These are phyloP conservation scores for Nephrocerus scutellatus DNA, from an alignment of 2,888 invertebrate genomes.

Conservation along the genomic window DNA sequence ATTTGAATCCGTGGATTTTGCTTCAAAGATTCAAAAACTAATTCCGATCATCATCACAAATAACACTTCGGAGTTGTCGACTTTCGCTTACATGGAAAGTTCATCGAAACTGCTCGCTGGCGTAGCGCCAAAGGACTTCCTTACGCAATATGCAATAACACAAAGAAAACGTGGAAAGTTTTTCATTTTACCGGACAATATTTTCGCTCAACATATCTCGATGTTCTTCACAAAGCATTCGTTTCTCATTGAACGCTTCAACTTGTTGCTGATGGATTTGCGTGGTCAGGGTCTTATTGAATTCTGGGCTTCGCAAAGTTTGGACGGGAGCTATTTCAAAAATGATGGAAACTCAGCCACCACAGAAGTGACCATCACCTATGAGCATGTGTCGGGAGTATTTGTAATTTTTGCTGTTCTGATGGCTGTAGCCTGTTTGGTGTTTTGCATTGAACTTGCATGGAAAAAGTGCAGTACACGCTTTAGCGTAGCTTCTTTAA, in stretches of 20 bases:
- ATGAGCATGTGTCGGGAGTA: conserved; percentile 1
- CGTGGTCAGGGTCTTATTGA: conserved; percentile 24
- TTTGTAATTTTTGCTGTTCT: conserved; percentile 7
- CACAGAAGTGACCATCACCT: not conserved
- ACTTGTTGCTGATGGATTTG: conserved; percentile 20
- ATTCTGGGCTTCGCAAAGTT: conserved; percentile 21
- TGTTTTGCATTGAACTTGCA: conserved; percentile 6
- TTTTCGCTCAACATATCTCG: conserved; percentile 25
- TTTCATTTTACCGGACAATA: conserved; percentile 23
- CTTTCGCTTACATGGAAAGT: conserved; percentile 5
- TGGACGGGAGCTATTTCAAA: not conserved
- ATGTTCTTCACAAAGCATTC: conserved; percentile 29
- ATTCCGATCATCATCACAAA: conserved; percentile 17
- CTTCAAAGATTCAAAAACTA: conserved; percentile 12
- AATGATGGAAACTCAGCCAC: not conserved
- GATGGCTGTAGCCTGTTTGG: not conserved
- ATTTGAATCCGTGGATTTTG: conserved; percentile 13
- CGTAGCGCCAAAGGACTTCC: conserved; percentile 20
- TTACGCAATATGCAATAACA: conserved; percentile 21
- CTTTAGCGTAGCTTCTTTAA: no score
- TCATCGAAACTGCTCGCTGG: conserved; percentile 5
- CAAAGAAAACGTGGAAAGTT: conserved; percentile 17
- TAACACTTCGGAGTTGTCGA: conserved; percentile 12
- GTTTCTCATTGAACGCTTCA: conserved; percentile 24
- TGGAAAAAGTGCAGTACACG: no score